phyloP scores from a whole-genome alignment of 2,113 vertebrate genomes.

The Sebastes schlegelii region DNA sequence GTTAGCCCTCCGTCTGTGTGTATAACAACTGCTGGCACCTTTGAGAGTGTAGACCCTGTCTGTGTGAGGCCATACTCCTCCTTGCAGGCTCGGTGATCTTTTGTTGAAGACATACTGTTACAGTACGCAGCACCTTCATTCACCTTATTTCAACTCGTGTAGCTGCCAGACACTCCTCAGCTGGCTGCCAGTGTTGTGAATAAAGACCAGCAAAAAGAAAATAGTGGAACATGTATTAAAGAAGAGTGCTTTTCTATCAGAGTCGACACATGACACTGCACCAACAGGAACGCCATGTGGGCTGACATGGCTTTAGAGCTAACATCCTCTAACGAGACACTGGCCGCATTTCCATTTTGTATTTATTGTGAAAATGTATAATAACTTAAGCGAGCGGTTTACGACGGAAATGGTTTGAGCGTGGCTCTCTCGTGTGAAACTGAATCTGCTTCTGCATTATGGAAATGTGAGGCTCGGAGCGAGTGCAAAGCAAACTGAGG shows the following conservation, averaged over 20 bases:
- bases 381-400: constrained; percentile 79
- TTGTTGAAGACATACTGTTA: constrained; percentile 26
- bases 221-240: background rate
- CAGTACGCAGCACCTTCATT: constrained; percentile 15
- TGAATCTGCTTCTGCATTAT: constrained; percentile 76
- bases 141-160: constrained; percentile 51
- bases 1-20: constrained; percentile 59
- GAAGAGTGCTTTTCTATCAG: constrained; percentile 7
- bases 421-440: constrained; percentile 76
- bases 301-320: constrained; percentile 52
- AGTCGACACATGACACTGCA: constrained; percentile 41
- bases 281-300: constrained; percentile 34
- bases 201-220: background rate
- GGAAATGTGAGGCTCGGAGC: constrained; percentile 77
- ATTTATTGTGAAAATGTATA: constrained; percentile 83
- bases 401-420: constrained; percentile 79
- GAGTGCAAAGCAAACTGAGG: constrained; percentile 81
- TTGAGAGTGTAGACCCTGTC: constrained; percentile 31
- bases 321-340: constrained; percentile 61
- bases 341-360: constrained; percentile 69
- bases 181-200: background rate
- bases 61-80: constrained; percentile 23
- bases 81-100: background rate
- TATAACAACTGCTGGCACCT: constrained; percentile 71
- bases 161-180: constrained; percentile 11